A percentile compares a stretch with the other conserved stretches of the same genome.
Evolutionary conservation across 2,888 invertebrate genomes (phyloP).

Genomic region (Machimus rusticus): DNA sequence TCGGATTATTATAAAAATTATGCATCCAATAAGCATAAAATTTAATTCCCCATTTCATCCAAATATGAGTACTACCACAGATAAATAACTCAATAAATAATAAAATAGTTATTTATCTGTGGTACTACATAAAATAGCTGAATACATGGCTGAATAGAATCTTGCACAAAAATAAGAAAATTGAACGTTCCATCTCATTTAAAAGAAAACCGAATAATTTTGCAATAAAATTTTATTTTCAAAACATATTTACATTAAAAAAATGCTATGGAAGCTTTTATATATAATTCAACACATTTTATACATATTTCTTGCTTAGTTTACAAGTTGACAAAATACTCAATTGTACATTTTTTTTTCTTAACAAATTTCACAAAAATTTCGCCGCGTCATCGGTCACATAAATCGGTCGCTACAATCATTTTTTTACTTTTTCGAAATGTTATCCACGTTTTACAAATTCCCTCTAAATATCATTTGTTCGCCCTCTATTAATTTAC

Average conservation of each 20-base stretch:
- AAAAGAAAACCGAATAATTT: background rate
- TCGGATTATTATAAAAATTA: too few relatives aligned
- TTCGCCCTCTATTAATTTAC: background rate
- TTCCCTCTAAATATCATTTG: background rate
- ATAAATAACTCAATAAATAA: too few relatives aligned
- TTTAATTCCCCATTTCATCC: too few relatives aligned
- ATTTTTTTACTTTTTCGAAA: background rate
- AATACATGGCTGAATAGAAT: background rate
- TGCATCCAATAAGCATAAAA: too few relatives aligned
- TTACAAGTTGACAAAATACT: constrained; percentile 37
- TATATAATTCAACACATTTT: constrained; percentile 29
- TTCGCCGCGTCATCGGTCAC: background rate
- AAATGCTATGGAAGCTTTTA: constrained; percentile 38
- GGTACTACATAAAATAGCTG: too few relatives aligned
- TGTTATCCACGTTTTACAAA: background rate
- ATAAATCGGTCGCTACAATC: background rate
- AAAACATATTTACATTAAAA: constrained; percentile 40
- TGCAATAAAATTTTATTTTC: constrained; percentile 39
- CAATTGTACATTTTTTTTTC: constrained; percentile 9
- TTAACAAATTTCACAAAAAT: background rate
- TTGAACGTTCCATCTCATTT: background rate
- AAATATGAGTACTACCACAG: too few relatives aligned
- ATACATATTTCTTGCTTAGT: constrained; percentile 21
- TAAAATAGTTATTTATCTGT: too few relatives aligned
- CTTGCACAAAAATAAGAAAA: too few relatives aligned